phyloP scores from a whole-genome alignment of 2,888 invertebrate genomes.

The Leptopilina myrica region DNA sequence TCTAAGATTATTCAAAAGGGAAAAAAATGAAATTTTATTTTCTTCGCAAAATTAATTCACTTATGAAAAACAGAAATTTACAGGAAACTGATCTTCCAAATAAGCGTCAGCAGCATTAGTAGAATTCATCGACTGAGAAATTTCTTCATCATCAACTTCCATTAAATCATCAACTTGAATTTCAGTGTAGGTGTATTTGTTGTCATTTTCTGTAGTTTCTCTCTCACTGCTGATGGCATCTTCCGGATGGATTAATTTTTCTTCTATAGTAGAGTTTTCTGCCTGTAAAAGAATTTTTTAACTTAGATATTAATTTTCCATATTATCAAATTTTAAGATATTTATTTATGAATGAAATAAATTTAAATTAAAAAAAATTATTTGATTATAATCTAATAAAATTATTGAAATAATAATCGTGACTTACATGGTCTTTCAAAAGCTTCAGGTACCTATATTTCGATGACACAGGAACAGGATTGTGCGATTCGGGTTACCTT shows the following conservation, averaged over 20 bases:
- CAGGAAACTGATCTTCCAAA: conserved; percentile 7
- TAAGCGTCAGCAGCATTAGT: background rate
- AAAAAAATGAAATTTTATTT: no score
- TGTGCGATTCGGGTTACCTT: background rate
- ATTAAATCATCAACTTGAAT: conserved; percentile 2
- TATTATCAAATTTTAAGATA: background rate
- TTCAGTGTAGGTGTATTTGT: background rate
- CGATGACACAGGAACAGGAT: no score
- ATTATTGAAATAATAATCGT: background rate
- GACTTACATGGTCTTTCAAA: conserved; percentile 7
- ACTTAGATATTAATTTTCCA: background rate
- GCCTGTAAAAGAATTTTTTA: conserved; percentile 14
- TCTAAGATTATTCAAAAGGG: background rate
- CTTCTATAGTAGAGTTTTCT: conserved; percentile 1
- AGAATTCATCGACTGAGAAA: background rate
- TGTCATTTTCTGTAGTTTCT: background rate
- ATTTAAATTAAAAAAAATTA: background rate
- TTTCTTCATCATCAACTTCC: background rate
- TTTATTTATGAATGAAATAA: background rate
- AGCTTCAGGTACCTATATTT: background rate
- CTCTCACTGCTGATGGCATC: background rate
- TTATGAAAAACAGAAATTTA: conserved; percentile 1
- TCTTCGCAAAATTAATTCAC: background rate
- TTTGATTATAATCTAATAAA: background rate
- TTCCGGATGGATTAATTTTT: conserved; percentile 1